These are phyloP conservation scores for Felis chaus DNA, from an alignment of 2,113 vertebrate species.

Conservation along the genomic window DNA sequence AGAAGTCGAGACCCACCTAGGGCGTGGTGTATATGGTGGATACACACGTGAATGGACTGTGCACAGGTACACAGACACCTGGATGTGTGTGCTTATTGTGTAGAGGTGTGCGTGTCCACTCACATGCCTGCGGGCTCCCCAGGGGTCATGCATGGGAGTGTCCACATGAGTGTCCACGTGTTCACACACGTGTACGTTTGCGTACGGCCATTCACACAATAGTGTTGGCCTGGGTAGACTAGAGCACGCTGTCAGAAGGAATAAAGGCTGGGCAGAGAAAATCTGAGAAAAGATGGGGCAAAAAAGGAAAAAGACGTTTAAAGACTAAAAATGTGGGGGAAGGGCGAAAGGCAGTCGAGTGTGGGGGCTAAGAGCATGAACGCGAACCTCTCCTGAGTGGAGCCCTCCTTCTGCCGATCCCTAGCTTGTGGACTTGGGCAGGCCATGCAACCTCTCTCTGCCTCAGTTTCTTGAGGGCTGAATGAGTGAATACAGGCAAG, in stretches of 20 bases:
- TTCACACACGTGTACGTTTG: not conserved
- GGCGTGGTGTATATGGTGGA: not conserved
- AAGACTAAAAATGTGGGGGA: not conserved
- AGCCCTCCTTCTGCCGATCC: not conserved
- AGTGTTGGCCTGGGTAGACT: not conserved
- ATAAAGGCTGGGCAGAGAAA: not conserved
- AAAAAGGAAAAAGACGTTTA: not conserved
- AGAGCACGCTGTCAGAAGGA: not conserved
- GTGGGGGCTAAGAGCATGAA: not conserved
- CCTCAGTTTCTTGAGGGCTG: conserved; percentile 19
- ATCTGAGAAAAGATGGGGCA: not conserved
- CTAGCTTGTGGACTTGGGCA: not conserved
- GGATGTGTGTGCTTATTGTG: not conserved
- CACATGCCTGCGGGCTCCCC: not conserved
- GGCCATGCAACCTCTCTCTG: not conserved
- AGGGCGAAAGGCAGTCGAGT: not conserved
- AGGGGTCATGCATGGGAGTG: not conserved
- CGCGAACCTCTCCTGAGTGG: not conserved
- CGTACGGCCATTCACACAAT: not conserved
- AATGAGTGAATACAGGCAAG: not conserved
- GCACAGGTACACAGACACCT: accelerated
- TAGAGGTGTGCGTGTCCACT: not conserved
- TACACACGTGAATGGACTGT: not conserved
- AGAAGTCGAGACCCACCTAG: not conserved
- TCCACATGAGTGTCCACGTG: no score